Conservation (phyloP, 2,888 invertebrate species). For the Tetragonula carbonaria region DNA sequence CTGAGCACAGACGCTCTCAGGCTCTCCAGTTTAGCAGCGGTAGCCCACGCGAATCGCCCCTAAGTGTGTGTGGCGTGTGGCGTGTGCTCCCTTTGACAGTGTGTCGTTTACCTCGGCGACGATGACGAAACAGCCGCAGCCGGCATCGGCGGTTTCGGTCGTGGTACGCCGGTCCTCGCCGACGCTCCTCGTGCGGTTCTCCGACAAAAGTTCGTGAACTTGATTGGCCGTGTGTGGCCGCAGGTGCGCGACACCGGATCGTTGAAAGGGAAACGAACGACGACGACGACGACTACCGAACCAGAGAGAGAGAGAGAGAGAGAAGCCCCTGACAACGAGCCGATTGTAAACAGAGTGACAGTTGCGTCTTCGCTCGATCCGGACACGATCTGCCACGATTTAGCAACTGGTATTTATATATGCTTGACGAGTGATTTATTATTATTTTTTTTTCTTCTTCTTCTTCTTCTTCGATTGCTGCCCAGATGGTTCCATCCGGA, state of each 20-base stretch:
- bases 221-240: slow-evolving; percentile 2
- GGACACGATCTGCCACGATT: background rate
- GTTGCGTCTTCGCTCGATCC: too few relatives aligned
- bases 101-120: slow-evolving; percentile 51
- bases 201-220: slow-evolving; percentile 40
- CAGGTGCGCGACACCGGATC: slow-evolving; percentile 23
- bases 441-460: background rate
- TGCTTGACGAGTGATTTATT: background rate
- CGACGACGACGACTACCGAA: background rate
- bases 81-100: slow-evolving; percentile 36
- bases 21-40: slow-evolving; percentile 70
- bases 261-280: slow-evolving; percentile 27
- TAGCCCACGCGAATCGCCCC: slow-evolving; percentile 70
- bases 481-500: too few relatives aligned
- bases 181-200: slow-evolving; percentile 12
- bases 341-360: slow-evolving; percentile 31
- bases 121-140: slow-evolving; percentile 33
- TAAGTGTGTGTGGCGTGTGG: too few relatives aligned
- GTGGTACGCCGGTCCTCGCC: slow-evolving; percentile 1
- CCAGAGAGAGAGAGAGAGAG: too few relatives aligned
- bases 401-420: background rate
- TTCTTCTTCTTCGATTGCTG: too few relatives aligned
- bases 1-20: slow-evolving; percentile 68
- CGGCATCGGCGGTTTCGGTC: background rate
- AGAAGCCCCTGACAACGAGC: background rate